Evolutionary conservation across 1,140 invertebrate species (phyloP).

Genomic region (Danaus melanippus): DNA sequence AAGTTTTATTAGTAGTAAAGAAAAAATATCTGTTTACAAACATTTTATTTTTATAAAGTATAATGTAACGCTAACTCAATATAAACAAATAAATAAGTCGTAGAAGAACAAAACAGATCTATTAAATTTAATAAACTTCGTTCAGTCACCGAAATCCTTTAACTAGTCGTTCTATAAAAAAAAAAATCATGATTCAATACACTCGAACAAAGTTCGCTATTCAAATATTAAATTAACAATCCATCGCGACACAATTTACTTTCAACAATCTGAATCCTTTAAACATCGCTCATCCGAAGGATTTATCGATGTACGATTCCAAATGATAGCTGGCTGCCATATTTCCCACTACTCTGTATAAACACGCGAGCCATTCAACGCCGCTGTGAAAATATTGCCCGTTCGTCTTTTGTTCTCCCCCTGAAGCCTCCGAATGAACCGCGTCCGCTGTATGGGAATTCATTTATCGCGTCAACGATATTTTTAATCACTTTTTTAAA

Average conservation of each 20-base stretch:
- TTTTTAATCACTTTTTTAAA: constrained; percentile 55
- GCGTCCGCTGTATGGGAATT: constrained; percentile 46
- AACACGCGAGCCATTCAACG: constrained; percentile 52
- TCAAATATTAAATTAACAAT: no score
- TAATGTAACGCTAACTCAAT: no score
- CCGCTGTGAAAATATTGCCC: constrained; percentile 63
- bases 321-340: constrained; percentile 22
- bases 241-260: constrained; percentile 9
- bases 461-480: constrained; percentile 53
- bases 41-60: no score
- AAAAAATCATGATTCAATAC: neutral
- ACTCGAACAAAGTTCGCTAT: no score
- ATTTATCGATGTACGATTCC: constrained; percentile 19
- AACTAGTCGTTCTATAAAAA: no score
- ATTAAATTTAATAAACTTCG: no score
- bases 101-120: no score
- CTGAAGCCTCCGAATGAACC: constrained; percentile 37
- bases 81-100: no score
- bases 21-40: no score
- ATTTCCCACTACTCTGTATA: constrained; percentile 57
- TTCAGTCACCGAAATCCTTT: no score
- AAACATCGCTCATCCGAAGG: constrained; percentile 19
- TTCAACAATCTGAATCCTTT: constrained; percentile 15
- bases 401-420: constrained; percentile 62
- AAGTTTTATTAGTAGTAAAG: no score